A percentile compares a stretch with the other conserved stretches of the same genome.
These are phyloP conservation scores for Oligia fasciuncula DNA, from an alignment of 2,888 invertebrate genomes.

Conservation along the genomic window DNA sequence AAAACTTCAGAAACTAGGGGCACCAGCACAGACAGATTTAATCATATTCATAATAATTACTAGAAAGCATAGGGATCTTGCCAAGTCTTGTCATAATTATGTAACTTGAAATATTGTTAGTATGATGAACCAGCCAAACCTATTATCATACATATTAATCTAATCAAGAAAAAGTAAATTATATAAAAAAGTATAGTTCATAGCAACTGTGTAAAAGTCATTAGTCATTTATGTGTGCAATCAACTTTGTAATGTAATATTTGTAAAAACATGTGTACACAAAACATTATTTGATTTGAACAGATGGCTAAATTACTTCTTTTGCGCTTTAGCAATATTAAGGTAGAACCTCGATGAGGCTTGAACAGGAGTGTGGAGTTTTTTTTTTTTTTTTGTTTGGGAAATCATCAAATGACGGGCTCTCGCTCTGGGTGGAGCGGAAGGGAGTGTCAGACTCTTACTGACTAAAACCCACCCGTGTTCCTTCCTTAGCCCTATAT, in stretches of 20 bases:
- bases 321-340: too few species aligned
- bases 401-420: too few species aligned
- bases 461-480: too few species aligned
- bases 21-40: not conserved
- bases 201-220: conserved; percentile 3
- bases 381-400: too few species aligned
- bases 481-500: too few species aligned
- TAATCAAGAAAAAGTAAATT: conserved; percentile 1
- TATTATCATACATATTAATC: conserved; percentile 4
- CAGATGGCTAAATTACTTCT: not conserved
- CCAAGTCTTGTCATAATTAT: not conserved
- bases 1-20: too few species aligned
- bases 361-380: too few species aligned
- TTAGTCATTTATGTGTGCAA: not conserved
- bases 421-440: too few species aligned
- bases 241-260: conserved; percentile 3
- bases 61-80: not conserved
- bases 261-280: not conserved
- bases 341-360: too few species aligned
- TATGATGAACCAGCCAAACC: not conserved
- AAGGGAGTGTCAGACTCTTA: too few species aligned
- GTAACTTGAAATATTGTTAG: not conserved
- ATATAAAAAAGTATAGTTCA: conserved; percentile 1
- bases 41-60: not conserved
- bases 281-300: not conserved